Conservation (phyloP, 2,888 invertebrate genomes). For the Steromphala cineraria region DNA sequence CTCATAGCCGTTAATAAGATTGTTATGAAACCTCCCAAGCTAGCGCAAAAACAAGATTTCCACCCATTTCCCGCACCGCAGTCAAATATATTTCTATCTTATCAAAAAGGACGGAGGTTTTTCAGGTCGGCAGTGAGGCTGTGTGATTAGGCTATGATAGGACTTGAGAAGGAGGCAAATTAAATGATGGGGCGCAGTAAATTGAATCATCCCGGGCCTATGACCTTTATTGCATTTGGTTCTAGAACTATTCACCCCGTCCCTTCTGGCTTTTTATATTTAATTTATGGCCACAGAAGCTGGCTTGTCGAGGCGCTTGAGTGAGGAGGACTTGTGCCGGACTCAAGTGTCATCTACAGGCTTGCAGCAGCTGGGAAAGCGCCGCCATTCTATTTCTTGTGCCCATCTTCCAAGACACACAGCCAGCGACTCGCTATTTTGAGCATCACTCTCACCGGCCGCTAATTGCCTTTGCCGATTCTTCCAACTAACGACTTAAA, state of each 20-base stretch:
- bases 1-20: conserved; percentile 13
- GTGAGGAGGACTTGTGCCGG: conserved; percentile 24
- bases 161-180: conserved; percentile 22
- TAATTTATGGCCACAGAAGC: conserved; percentile 30
- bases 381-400: conserved; percentile 25
- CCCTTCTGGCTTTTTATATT: conserved; percentile 39
- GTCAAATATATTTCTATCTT: conserved; percentile 6
- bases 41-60: conserved; percentile 17
- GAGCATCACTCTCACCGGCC: not conserved
- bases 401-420: conserved; percentile 13
- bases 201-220: conserved; percentile 39
- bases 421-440: conserved; percentile 7
- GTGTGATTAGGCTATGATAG: conserved; percentile 14
- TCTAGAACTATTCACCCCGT: conserved; percentile 29
- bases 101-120: conserved; percentile 1
- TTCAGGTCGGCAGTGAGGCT: not conserved
- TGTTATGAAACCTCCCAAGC: conserved; percentile 13
- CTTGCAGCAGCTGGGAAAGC: conserved; percentile 30
- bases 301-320: conserved; percentile 10
- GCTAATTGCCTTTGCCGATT: conserved; percentile 33
- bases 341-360: conserved; percentile 25
- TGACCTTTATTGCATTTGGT: conserved; percentile 37
- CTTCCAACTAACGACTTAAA: conserved; percentile 30
- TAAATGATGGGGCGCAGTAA: conserved; percentile 26
- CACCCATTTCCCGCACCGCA: conserved; percentile 11